Base-by-base conservation (phyloP, 1,140 invertebrate species). In the Ips typographus region DNA sequence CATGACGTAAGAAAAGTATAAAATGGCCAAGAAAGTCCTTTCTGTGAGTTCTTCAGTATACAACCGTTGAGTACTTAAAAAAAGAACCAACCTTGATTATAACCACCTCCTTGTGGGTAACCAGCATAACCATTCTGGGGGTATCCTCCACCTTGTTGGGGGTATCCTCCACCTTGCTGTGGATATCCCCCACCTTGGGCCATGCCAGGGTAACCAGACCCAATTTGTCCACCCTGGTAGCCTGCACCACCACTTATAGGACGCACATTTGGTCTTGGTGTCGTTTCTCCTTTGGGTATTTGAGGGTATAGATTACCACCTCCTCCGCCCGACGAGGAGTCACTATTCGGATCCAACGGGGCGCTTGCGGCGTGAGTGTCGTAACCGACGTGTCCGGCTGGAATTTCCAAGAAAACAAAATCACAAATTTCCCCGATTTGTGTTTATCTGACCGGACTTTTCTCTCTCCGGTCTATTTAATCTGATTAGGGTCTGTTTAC, bases 151-250 rank as follows among this genome's bases (percentile, higher is more conserved):
- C 61, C 68, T 57, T 68, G 62, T 3, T 72, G 71, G 8, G 69
- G 65, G 44, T 72, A 68, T 22, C 70, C 68, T 3, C 61, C 68
- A 3, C 22, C 65, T 36, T 59, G 55, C 40, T 53, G 44, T 38
- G 71, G 66, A 65, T 74, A 72, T 8, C 72, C 72, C 1, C 65
- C 36, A 8, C 56, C 51, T 43, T 65, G 63, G 4, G 71, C 51
- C 64, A 72, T 65, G 4, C 72, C 72, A 41, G 62, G 71, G 42
- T 75, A 70, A 55, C 70, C 72, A 2, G 68, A 68, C 8, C 70
- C 66, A 40, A 73, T 73, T 57, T 67, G 52, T 7, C 72, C 72
- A 3, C 72, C 72, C 68, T 67, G 70, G 64, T 72, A 73, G n/a
- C 74, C 72, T 39, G 7, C 36, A 60, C 74, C 71, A 42, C 70